Conservation (phyloP, 2,797 vertebrate genomes). For the Stomatorhinus walkeri region DNA sequence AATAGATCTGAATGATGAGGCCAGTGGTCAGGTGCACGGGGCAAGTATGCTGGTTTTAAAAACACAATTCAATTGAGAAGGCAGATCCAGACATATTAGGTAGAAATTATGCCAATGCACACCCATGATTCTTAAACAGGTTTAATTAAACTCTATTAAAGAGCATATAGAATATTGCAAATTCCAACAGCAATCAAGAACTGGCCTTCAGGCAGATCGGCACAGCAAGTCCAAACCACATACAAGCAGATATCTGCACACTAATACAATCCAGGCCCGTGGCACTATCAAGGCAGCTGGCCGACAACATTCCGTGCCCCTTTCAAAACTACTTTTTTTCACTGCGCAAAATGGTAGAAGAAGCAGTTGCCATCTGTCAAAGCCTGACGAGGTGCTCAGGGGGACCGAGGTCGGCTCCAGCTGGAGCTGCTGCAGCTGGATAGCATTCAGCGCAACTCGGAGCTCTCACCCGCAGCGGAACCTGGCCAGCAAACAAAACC, state of each 20-base stretch:
- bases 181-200: not conserved
- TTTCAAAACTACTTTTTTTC: not conserved
- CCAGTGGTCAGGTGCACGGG: not conserved
- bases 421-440: constrained; percentile 81
- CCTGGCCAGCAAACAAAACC: constrained; percentile 65
- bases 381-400: not conserved
- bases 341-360: not conserved
- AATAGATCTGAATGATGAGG: not conserved
- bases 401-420: not conserved
- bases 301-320: not conserved
- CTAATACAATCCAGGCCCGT: not conserved
- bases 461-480: constrained; percentile 84
- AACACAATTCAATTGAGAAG: not conserved
- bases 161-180: not conserved
- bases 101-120: not conserved
- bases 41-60: not conserved
- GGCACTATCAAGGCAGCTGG: not conserved
- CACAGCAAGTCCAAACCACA: not conserved
- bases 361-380: not conserved
- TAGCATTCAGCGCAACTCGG: constrained; percentile 82
- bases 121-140: not conserved
- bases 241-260: not conserved
- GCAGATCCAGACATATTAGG: not conserved
- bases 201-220: not conserved
- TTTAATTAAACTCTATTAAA: not conserved